Base-by-base conservation (phyloP, 1,140 invertebrate genomes). In the Neomicropteryx cornuta region DNA sequence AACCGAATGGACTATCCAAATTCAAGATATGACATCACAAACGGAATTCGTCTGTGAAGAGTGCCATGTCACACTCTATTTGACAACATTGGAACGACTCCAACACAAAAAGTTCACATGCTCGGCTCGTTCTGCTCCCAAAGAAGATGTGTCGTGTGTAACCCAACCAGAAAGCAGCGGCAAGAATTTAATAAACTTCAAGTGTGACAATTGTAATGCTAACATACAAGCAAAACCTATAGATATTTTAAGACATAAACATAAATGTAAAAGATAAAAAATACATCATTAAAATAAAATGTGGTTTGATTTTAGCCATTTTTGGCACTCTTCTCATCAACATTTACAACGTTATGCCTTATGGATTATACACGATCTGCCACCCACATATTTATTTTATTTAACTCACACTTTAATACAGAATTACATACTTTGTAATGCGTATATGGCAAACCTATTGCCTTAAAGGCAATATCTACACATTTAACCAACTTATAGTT, bases 161-260 rank as follows among this genome's bases (percentile, higher is more conserved):
- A 44, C 49, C 4, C 45, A 53, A 40, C 42, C 43, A 36, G 37
- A 67, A 61, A 49, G 61, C 60, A 42, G 77, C 75, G 50, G 68
- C 77, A 14, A n/a, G n/a, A 81, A 85, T 52, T 67, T 73, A 8
- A 76, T 77, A 60, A 53, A 68, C 27, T 91, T 79, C 58, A 66
- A 74, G 43, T 94, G 90, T 65, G 50, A 71, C 4, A 64, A 61
- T 32, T 94, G 90, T 66, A 60, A 75, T 17, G 59, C 77, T 52
- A 68, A 65, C n/a, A 61, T 91, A 24, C 69, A 73, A 40, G 61
- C 92, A 27, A 85, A 83, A 13, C 76, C 79, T 5, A 75, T 82
- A 22, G 81, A 86, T 52, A 78, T 83, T 56, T 62, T 87, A 43
- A 82, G 71, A 42, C 83, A 87, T 62, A 81, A 75, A 50, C 81